phyloP scores from a whole-genome alignment of 2,888 invertebrate species.

The Mimas tiliae region DNA sequence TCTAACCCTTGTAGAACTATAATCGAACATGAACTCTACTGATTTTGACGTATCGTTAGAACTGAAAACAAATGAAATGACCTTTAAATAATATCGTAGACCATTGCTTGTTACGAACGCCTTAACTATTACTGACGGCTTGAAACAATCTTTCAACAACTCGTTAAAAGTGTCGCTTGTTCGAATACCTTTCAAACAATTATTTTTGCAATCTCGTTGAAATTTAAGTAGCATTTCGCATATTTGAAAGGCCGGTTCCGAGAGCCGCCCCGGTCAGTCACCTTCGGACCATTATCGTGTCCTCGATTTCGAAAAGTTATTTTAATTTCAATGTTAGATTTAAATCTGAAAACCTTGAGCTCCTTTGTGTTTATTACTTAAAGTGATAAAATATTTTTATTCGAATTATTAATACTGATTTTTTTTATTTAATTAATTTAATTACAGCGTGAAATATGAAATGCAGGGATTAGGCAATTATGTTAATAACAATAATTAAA shows the following conservation, averaged over 20 bases:
- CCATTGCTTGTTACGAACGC: too few relatives aligned
- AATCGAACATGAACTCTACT: too few relatives aligned
- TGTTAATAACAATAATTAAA: neutral
- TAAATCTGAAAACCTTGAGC: slow-evolving; percentile 19
- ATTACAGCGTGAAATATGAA: neutral
- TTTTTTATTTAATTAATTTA: neutral
- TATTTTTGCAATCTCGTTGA: neutral
- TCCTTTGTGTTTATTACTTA: neutral
- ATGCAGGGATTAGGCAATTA: neutral
- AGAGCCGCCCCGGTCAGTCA: slow-evolving; percentile 6
- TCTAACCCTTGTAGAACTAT: too few relatives aligned
- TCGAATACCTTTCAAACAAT: neutral
- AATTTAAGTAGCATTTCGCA: slow-evolving; percentile 3
- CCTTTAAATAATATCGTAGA: too few relatives aligned
- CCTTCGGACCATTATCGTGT: neutral
- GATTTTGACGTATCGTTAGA: too few relatives aligned
- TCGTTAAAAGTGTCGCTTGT: neutral
- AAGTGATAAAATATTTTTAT: neutral
- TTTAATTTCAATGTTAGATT: slow-evolving; percentile 22
- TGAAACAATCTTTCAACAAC: too few relatives aligned
- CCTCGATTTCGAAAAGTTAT: slow-evolving; percentile 18
- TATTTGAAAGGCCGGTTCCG: slow-evolving; percentile 8
- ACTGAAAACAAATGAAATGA: too few relatives aligned
- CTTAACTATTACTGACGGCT: too few relatives aligned
- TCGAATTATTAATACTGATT: neutral